Evolutionary conservation across 2,113 vertebrate genomes (phyloP), one percentile per base, ranked within the genome.

Genomic region (Noturus placidus): DNA sequence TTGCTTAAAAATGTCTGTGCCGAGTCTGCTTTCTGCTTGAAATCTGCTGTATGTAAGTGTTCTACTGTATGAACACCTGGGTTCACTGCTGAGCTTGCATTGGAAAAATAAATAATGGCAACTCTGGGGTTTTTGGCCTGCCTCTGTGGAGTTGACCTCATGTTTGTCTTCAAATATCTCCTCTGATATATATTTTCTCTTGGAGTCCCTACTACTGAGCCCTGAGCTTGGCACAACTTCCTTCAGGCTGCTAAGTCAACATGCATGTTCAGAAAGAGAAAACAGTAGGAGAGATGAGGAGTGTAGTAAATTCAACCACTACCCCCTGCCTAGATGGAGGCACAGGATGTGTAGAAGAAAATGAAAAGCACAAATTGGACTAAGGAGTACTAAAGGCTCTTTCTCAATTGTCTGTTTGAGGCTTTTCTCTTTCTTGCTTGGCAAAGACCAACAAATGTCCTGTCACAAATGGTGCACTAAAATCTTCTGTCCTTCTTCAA

Each of bases 111-210:
- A 89, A 89, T 88, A 86, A 9, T 72, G 3, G 76, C 30, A 81
- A 54, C 38, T 82, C 78, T 70, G 78, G 57, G 87, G 78, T 63
- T 86, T 50, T 87, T 81, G 72, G 76, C 82, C 83, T 27, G 76
- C 46, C 81, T 84, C 81, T 30, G 22, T 33, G 20, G 38, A 79
- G 76, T 56, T 90, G 88, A 90, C 90, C 84, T 90, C 90, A 90
- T 90, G 80, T 89, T 89, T 89, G 88, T 81, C 78, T 87, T 86
- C 52, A 78, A 87, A 89, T 90, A 87, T 87, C 84, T 65, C 74
- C 83, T 77, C 63, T 74, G 77, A 86, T 83, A 83, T 80, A 42
- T 89, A 30, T 89, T 89, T 90, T 89, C 86, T 87, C 83, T 86
- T 35, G 4, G 57, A 83, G 76, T 85, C 78, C 82, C n/a, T 22